A percentile compares a stretch with the other conserved stretches of the same genome.
Conservation (phyloP, 2,113 vertebrate genomes). For the Protobothrops mucrosquamatus region DNA sequence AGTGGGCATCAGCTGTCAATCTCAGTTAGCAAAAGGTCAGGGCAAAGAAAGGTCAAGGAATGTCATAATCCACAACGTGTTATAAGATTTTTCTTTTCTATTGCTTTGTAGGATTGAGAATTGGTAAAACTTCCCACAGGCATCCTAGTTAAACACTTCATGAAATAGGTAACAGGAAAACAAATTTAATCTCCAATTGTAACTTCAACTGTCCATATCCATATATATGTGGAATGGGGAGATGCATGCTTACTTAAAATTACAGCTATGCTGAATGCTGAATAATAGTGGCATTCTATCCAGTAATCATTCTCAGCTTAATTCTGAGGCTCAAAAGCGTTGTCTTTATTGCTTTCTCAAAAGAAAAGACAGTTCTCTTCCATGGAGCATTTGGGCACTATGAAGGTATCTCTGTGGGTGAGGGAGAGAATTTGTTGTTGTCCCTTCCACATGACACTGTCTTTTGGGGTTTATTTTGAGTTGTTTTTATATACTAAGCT, state of each 20-base stretch:
- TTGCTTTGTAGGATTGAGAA: conserved; percentile 50
- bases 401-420: not conserved
- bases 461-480: not conserved
- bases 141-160: conserved; percentile 33
- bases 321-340: not conserved
- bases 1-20: conserved; percentile 58
- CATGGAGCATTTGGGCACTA: not conserved
- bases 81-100: conserved; percentile 58
- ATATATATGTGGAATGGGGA: not conserved
- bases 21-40: conserved; percentile 55
- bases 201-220: not conserved
- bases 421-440: not conserved
- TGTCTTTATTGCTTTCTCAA: not conserved
- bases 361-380: not conserved
- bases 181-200: conserved; percentile 29
- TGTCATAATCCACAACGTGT: conserved; percentile 48
- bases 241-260: not conserved
- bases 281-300: not conserved
- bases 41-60: conserved; percentile 60
- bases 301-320: not conserved
- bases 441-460: not conserved
- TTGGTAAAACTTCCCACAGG: conserved; percentile 56
- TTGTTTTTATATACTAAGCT: not conserved
- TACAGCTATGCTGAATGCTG: fast-evolving
- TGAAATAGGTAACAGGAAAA: conserved; percentile 38